Evolutionary conservation across 1,140 invertebrate genomes (phyloP).

Genomic region (Bombyx mori): ASM3026992v2 NC_085118.1:8447001-8447500

Average conservation of each 20-base stretch:
- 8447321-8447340: constrained; percentile 98
- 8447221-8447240: constrained; percentile 83
- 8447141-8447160: constrained; percentile 75
- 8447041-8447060: too few relatives aligned
- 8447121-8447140: constrained; percentile 71
- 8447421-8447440: background rate
- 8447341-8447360: constrained; percentile 98
- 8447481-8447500: too few relatives aligned
- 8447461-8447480: too few relatives aligned
- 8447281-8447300: constrained; percentile 95
- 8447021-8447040: too few relatives aligned
- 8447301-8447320: constrained; percentile 98
- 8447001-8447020: too few relatives aligned
- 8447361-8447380: constrained; percentile 99
- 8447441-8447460: background rate
- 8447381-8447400: constrained; percentile 78
- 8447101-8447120: constrained; percentile 66
- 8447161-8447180: constrained; percentile 80
- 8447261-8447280: constrained; percentile 98
- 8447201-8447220: constrained; percentile 92
- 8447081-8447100: background rate
- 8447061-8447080: too few relatives aligned
- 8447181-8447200: constrained; percentile 95
- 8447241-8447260: constrained; percentile 96
- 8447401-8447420: background rate